Evolutionary conservation across 2,797 vertebrate species (phyloP).

Genomic region (Margarornis squamiger): DNA sequence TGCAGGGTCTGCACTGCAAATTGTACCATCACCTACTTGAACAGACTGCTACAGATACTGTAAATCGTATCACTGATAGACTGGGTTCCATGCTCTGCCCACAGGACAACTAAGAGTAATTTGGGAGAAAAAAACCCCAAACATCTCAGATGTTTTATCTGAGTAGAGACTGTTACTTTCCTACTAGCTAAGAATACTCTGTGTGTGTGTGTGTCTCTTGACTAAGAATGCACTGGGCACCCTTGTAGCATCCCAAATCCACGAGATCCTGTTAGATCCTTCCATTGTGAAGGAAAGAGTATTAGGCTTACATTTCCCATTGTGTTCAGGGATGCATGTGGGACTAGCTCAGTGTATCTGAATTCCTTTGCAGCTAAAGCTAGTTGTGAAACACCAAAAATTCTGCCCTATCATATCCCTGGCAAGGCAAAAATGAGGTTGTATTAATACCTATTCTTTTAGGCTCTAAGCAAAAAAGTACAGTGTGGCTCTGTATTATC

Average conservation of each 20-base stretch:
- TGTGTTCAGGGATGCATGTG: rapidly evolving
- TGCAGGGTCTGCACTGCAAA: neutral
- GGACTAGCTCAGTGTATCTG: neutral
- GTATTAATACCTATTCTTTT: neutral
- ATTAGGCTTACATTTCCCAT: neutral
- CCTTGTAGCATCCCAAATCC: neutral
- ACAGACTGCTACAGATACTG: neutral
- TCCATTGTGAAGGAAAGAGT: neutral
- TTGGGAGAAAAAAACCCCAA: neutral
- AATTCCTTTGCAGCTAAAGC: neutral
- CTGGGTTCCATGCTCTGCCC: neutral
- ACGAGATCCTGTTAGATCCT: neutral
- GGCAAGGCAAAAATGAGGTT: neutral
- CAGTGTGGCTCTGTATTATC: neutral
- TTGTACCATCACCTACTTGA: neutral
- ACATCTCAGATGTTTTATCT: neutral
- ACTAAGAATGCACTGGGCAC: neutral
- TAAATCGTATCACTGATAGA: neutral
- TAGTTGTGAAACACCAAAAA: neutral
- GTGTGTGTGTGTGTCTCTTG: neutral
- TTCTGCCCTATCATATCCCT: neutral
- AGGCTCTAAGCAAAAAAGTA: neutral
- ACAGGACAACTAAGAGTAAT: neutral
- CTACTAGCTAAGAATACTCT: neutral
- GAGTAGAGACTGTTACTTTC: neutral